These are phyloP conservation scores for Drosophila macrospina DNA, from an alignment of 2,888 invertebrate genomes.

Conservation along the genomic window DNA sequence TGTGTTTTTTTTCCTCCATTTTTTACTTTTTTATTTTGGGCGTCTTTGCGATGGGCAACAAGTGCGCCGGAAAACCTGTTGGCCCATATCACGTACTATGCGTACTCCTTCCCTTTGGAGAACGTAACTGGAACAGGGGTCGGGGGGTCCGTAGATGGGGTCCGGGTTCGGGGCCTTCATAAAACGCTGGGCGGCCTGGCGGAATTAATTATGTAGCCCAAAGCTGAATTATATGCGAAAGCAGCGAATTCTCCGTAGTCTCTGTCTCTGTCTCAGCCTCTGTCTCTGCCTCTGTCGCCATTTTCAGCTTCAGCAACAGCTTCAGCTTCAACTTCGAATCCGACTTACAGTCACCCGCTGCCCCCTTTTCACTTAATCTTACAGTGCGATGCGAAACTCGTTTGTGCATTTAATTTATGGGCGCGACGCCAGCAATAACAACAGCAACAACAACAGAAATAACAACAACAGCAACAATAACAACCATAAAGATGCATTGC, in stretches of 20 bases:
- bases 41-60: constrained; percentile 68
- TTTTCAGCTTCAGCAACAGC: background rate
- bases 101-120: constrained; percentile 51
- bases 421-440: constrained; percentile 74
- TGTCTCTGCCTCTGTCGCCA: constrained; percentile 18
- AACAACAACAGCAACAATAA: constrained; percentile 29
- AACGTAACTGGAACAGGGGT: constrained; percentile 26
- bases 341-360: constrained; percentile 31
- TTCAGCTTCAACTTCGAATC: constrained; percentile 18
- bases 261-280: constrained; percentile 16
- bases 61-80: constrained; percentile 79
- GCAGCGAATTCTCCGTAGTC: constrained; percentile 57
- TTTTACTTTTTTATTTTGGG: constrained; percentile 43
- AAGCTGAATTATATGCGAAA: constrained; percentile 82
- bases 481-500: constrained; percentile 64
- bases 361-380: constrained; percentile 74
- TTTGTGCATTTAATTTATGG: constrained; percentile 82
- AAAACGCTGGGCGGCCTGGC: constrained; percentile 75
- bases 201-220: constrained; percentile 82
- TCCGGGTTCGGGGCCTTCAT: constrained; percentile 34
- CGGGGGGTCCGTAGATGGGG: background rate
- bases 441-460: constrained; percentile 15
- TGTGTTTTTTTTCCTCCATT: constrained; percentile 20
- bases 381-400: constrained; percentile 73
- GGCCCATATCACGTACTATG: constrained; percentile 80